A percentile compares a stretch with the other conserved stretches of the same genome.
Evolutionary conservation across 2,797 vertebrate species (phyloP).

Genomic region (Xenops minutus): DNA sequence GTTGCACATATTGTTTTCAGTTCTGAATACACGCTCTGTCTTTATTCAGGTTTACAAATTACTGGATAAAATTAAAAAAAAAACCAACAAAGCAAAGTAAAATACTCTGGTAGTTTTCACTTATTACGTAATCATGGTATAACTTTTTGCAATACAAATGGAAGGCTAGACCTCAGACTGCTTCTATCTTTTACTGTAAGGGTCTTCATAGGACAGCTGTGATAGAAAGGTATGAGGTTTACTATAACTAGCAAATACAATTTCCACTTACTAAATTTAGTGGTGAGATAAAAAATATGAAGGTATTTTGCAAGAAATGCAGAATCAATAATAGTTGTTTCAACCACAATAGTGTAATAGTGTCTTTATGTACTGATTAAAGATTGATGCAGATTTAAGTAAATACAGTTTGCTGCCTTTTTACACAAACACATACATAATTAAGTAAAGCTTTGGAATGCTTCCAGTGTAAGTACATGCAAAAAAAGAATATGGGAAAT

Average conservation of each 20-base stretch:
- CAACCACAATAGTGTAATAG: not conserved
- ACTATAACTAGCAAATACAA: not conserved
- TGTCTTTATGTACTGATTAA: not conserved
- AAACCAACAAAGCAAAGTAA: not conserved
- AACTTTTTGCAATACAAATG: not conserved
- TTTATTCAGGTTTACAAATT: not conserved
- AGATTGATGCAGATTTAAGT: not conserved
- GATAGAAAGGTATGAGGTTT: not conserved
- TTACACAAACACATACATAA: not conserved
- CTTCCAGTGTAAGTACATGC: not conserved
- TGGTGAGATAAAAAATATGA: not conserved
- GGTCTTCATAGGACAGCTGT: not conserved
- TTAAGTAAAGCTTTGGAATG: not conserved
- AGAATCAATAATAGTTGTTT: not conserved
- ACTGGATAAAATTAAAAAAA: not conserved
- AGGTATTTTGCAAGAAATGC: not conserved
- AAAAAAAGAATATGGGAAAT: not conserved
- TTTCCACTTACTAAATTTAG: not conserved
- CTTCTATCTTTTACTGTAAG: not conserved
- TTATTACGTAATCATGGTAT: not conserved
- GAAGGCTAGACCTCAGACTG: not conserved
- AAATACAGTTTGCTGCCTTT: not conserved
- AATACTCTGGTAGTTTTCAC: not conserved
- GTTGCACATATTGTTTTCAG: not conserved
- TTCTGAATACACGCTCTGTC: not conserved